A percentile compares a stretch with the other conserved stretches of the same genome.
phyloP scores from a whole-genome alignment of 1,140 invertebrate genomes.

The Heliconius melpomene region DNA sequence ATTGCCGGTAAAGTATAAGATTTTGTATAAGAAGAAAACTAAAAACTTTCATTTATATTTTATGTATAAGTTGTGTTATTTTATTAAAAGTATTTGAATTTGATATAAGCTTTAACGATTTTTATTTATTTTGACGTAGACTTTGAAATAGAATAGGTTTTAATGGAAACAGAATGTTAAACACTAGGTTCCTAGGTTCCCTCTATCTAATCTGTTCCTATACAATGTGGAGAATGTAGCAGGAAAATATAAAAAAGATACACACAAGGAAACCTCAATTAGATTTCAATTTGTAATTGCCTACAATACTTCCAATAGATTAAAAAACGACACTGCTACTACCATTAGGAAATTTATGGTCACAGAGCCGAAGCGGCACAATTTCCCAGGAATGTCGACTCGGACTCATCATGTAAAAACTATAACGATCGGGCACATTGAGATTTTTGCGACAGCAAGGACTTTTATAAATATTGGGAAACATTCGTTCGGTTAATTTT shows the following conservation, averaged over 20 bases:
- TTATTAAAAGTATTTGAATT: neutral
- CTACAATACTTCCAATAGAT: neutral
- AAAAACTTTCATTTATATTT: neutral
- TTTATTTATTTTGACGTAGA: too few relatives aligned
- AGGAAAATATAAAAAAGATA: neutral
- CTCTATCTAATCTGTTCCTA: too few relatives aligned
- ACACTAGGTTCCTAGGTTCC: too few relatives aligned
- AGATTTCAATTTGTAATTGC: neutral
- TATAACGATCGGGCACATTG: slow-evolving; percentile 33
- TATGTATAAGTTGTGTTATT: neutral
- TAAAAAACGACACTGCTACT: neutral
- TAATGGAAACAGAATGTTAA: too few relatives aligned
- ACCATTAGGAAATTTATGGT: slow-evolving; percentile 36
- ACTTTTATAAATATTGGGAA: slow-evolving; percentile 24
- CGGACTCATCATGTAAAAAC: slow-evolving; percentile 61
- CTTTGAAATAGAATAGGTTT: too few relatives aligned
- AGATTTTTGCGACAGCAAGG: slow-evolving; percentile 28
- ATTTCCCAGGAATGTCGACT: slow-evolving; percentile 65
- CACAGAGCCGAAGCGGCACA: slow-evolving; percentile 38
- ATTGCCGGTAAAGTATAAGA: neutral
- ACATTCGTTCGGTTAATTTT: neutral
- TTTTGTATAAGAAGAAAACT: neutral
- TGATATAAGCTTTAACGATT: too few relatives aligned
- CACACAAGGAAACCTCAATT: neutral
- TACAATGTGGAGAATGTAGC: neutral